Conservation (phyloP, 1,140 invertebrate species). For the Pachyrhynchus sulphureomaculatus region DNA sequence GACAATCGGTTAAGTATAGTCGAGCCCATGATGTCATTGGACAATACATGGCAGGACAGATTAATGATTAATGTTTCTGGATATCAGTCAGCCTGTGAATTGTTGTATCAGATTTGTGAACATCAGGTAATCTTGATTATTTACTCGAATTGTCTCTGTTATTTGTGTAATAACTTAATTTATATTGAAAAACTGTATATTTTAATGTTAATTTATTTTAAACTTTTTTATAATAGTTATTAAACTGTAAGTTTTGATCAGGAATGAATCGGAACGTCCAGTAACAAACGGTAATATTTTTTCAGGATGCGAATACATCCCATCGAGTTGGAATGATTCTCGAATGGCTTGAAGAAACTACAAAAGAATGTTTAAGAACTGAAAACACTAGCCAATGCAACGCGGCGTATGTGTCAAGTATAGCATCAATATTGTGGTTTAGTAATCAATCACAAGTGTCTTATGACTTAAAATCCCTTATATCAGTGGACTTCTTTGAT, state of each 20-base stretch:
- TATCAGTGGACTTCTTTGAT: slow-evolving; percentile 70
- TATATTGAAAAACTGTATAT: no score
- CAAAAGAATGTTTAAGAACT: slow-evolving; percentile 49
- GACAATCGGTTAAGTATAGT: slow-evolving; percentile 53
- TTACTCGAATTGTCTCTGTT: no score
- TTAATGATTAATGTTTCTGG: slow-evolving; percentile 45
- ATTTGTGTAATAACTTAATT: no score
- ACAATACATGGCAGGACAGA: slow-evolving; percentile 39
- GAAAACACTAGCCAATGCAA: slow-evolving; percentile 45
- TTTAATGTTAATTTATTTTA: no score
- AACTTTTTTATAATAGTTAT: no score
- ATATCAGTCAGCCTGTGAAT: slow-evolving; percentile 73
- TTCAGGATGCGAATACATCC: slow-evolving; percentile 50
- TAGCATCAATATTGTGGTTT: slow-evolving; percentile 81
- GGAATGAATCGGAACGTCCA: no score
- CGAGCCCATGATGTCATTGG: slow-evolving; percentile 40
- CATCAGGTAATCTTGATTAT: slow-evolving; percentile 39
- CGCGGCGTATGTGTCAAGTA: slow-evolving; percentile 65
- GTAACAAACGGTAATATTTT: no score
- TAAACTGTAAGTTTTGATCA: no score
- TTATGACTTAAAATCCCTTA: slow-evolving; percentile 64
- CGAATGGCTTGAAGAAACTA: slow-evolving; percentile 62
- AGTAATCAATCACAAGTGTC: slow-evolving; percentile 62
- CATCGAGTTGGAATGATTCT: slow-evolving; percentile 60
- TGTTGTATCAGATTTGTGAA: slow-evolving; percentile 73